Evolutionary conservation across 2,888 invertebrate genomes (phyloP), one percentile per base, ranked within the genome.

Genomic region (Ornithoptera priamus): DNA sequence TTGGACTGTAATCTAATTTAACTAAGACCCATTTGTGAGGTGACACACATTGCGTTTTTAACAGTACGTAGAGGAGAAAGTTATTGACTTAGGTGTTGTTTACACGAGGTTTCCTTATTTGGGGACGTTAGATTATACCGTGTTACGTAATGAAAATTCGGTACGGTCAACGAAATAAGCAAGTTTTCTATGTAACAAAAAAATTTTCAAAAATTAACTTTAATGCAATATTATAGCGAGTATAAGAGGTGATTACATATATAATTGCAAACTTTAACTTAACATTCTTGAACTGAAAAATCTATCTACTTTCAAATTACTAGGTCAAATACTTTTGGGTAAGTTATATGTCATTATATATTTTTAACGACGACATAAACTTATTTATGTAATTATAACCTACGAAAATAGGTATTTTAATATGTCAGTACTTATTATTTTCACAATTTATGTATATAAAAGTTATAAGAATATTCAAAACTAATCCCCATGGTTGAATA

Each of bases 41-140:
- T 60, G 58, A 64, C 30, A 66, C 24, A 58, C 24, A 65, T 59
- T 20, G 42, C 59, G 50, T 62, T 66, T 68, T 70, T 69, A 64
- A 46, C 42, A 59, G 63, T 65, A 67, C 46, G 60, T 67, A 68
- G 62, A 67, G 66, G 64, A 64, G 67, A 69, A 73, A 73, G 71
- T 63, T 72, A 70, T 70, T 72, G 74, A 72, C 72, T 72, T 67
- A 72, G 70, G 67, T 62, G 57, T 70, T 86, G 85, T 88, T 88
- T 86, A 84, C 84, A 74, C 75, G 74, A 72, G 73, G 74, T 80
- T 85, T 81, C 84, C 83, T 81, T 88, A 87, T 89, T 88, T 85
- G 82, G 81, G 80, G 79, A 73, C 81, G 85, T 84, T 82, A 74
- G 74, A 84, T 79, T 78, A 76, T 74, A 76, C 74, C 66, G 68